A percentile compares a stretch with the other conserved stretches of the same genome.
Conservation (phyloP, 1,140 invertebrate genomes). For the Ptiloglossa arizonensis region DNA sequence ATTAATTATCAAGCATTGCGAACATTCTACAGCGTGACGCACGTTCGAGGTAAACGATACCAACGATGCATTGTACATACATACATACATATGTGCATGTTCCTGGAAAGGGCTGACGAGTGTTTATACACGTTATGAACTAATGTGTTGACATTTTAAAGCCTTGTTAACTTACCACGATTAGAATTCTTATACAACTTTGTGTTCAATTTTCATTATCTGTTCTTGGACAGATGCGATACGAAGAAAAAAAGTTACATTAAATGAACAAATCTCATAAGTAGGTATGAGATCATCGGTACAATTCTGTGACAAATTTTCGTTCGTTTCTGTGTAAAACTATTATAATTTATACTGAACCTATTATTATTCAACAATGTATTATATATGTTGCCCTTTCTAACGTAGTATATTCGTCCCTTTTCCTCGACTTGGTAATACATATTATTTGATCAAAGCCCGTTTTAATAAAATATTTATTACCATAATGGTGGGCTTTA, state of each 20-base stretch:
- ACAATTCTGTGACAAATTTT: too few species aligned
- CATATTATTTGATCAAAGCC: too few species aligned
- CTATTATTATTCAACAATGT: neutral
- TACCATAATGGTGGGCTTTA: too few species aligned
- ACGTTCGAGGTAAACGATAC: neutral
- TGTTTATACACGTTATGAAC: conserved; percentile 15
- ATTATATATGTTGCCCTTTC: too few species aligned
- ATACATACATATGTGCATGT: too few species aligned
- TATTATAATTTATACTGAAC: too few species aligned
- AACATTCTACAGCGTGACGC: neutral
- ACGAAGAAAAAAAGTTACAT: neutral
- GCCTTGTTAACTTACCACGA: neutral
- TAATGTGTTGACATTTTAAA: conserved; percentile 1
- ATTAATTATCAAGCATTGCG: conserved; percentile 19
- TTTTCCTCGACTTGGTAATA: too few species aligned
- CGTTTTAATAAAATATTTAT: too few species aligned
- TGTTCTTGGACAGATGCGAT: neutral
- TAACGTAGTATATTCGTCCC: too few species aligned
- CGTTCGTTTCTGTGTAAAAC: too few species aligned
- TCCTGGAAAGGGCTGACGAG: conserved; percentile 6
- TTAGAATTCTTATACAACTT: neutral
- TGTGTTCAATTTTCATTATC: neutral
- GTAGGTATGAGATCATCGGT: neutral
- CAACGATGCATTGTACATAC: conserved; percentile 5
- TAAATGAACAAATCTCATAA: neutral